Base-by-base conservation (phyloP, 2,797 vertebrate species). In the Smutsia temminckii region DNA sequence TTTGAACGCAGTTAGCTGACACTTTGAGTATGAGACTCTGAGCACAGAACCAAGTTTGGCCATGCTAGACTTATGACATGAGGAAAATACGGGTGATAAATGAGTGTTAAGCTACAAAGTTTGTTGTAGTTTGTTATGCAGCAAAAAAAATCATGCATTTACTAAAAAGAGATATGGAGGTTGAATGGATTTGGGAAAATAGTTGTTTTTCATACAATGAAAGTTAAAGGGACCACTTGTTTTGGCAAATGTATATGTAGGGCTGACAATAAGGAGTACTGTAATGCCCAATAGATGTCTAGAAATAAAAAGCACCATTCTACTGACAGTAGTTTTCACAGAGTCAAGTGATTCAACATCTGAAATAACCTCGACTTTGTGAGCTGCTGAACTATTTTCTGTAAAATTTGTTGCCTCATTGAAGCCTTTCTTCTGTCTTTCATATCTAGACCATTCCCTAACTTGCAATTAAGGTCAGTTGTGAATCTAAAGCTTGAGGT, bases 241-340 rank as follows among this genome's bases (percentile, higher is more conserved):
- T 96, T 78, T 85, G 51, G 53, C 25, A 79, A 95, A 68, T 34
- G 21, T 66, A 5, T 81, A 21, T 84, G 37, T 32, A 79, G 51
- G 74, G 14, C 34, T 94, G 63, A 92, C 87, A 51, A 89, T 83
- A 89, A 93, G 25, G 29, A 57, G 25, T 25, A 51, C 23, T 53
- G 25, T 57, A 32, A 84, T 71, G 12, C 2, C 37, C 20, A 61
- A 16, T 90, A 93, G 68, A 69, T 10, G 29, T 78, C 53, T 85
- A 95, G 61, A 94, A 95, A 91, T 94, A 46, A 57, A 96, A 96
- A 95, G 87, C 87, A 79, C 69, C 77, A 63, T 85, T 68, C 87
- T 57, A 88, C 59, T 96, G 87, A 93, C 93, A 93, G 21, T 8
- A 66, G 29, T 94, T 91, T 84, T 89, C 57, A 64, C 79, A 71